phyloP scores from a whole-genome alignment of 2,888 invertebrate species.

The Leptinotarsa tumamoca region DNA sequence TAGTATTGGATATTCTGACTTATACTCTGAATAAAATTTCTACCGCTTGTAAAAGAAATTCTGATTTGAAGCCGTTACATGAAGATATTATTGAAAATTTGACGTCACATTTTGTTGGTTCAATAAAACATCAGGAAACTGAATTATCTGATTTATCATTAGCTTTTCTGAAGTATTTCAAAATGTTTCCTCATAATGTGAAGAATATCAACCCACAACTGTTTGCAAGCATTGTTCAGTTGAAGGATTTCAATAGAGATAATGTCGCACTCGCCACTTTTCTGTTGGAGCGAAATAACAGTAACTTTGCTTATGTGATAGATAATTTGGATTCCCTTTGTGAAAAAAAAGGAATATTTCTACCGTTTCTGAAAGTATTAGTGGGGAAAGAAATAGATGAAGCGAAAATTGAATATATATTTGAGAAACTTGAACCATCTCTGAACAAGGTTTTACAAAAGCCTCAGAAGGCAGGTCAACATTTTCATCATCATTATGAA shows the following conservation, averaged over 20 bases:
- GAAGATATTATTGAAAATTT: constrained; percentile 46
- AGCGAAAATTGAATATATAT: constrained; percentile 70
- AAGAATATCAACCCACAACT: constrained; percentile 68
- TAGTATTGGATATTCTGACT: constrained; percentile 45
- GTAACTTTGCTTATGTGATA: constrained; percentile 67
- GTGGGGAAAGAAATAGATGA: constrained; percentile 67
- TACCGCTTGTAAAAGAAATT: constrained; percentile 34
- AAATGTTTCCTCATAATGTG: constrained; percentile 73
- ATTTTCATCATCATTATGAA: constrained; percentile 72
- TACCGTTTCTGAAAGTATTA: constrained; percentile 72
- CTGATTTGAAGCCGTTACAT: constrained; percentile 47
- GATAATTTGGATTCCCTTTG: constrained; percentile 69
- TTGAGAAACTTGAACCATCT: constrained; percentile 72
- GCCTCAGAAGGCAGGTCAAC: constrained; percentile 77
- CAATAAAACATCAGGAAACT: constrained; percentile 45
- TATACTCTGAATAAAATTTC: constrained; percentile 51
- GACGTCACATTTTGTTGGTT: constrained; percentile 43
- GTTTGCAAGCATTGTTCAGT: constrained; percentile 69
- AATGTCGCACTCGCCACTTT: constrained; percentile 72
- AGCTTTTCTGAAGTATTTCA: constrained; percentile 71
- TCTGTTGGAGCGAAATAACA: constrained; percentile 70
- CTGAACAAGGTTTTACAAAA: constrained; percentile 76
- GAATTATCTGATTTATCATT: constrained; percentile 69
- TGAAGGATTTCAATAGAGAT: constrained; percentile 70
- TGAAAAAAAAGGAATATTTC: constrained; percentile 73